These are phyloP conservation scores for Nezara viridula DNA, from an alignment of 2,888 invertebrate genomes.

Conservation along the genomic window DNA sequence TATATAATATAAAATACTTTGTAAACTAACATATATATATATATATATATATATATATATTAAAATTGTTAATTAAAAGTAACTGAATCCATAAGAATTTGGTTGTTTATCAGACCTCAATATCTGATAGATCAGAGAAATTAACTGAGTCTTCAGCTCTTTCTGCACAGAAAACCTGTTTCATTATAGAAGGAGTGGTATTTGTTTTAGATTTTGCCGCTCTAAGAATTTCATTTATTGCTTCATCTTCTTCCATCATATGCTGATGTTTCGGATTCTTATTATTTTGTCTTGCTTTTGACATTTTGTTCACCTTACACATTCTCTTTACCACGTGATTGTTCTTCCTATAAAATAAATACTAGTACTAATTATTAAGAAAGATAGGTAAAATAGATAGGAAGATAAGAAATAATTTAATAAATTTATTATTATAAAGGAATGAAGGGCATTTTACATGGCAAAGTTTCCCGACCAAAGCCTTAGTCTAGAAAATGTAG, in stretches of 20 bases:
- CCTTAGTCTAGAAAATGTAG: no score
- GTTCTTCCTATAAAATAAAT: background rate
- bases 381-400: background rate
- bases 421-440: no score
- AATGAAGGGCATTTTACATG: no score
- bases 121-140: slow-evolving; percentile 7
- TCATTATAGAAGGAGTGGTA: slow-evolving; percentile 24
- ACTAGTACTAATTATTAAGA: background rate
- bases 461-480: no score
- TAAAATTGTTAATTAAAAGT: background rate
- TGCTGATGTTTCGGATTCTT: background rate
- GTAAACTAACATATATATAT: background rate
- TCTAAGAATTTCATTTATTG: slow-evolving; percentile 39
- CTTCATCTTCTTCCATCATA: slow-evolving; percentile 15
- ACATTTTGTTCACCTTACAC: background rate
- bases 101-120: background rate
- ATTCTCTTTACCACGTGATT: slow-evolving; percentile 12
- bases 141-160: slow-evolving; percentile 13
- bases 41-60: no score
- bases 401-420: background rate
- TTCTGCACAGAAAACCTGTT: slow-evolving; percentile 2
- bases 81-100: background rate
- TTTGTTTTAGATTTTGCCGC: slow-evolving; percentile 25
- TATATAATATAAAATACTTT: no score
- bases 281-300: background rate